phyloP scores from a whole-genome alignment of 2,888 invertebrate genomes.

The Laothoe populi region DNA sequence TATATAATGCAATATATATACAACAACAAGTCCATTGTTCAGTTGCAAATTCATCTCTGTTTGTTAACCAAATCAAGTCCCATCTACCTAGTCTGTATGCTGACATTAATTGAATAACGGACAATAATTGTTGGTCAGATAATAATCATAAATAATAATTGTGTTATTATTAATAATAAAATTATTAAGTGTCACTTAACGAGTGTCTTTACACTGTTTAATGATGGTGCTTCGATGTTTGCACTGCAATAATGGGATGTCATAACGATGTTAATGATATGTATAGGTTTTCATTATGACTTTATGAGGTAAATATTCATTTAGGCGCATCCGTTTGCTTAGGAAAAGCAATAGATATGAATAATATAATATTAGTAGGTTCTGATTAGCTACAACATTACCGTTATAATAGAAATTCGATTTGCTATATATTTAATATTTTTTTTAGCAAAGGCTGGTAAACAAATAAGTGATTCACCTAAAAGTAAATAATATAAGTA shows the following conservation, averaged over 20 bases:
- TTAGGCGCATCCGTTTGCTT: background rate
- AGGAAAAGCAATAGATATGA: background rate
- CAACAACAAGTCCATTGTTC: too few relatives aligned
- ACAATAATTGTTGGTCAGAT: background rate
- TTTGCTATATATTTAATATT: too few relatives aligned
- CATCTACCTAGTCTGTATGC: background rate
- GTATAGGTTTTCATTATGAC: background rate
- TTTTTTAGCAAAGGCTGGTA: too few relatives aligned
- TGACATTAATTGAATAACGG: background rate
- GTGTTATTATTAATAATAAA: constrained; percentile 18
- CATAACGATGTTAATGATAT: constrained; percentile 1
- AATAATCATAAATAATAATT: constrained; percentile 12
- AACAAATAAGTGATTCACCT: too few relatives aligned
- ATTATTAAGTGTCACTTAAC: constrained; percentile 27
- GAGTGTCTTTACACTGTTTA: constrained; percentile 26
- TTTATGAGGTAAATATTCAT: background rate
- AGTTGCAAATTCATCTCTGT: background rate
- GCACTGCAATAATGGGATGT: background rate
- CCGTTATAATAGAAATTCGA: too few relatives aligned
- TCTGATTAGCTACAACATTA: background rate
- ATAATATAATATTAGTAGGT: background rate
- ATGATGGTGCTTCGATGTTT: constrained; percentile 5
- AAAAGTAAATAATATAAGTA: too few relatives aligned
- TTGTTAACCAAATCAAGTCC: background rate
- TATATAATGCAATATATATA: too few relatives aligned